Evolutionary conservation across 2,113 vertebrate genomes (phyloP).

Genomic region (Tenebrosternarchus preto): DNA sequence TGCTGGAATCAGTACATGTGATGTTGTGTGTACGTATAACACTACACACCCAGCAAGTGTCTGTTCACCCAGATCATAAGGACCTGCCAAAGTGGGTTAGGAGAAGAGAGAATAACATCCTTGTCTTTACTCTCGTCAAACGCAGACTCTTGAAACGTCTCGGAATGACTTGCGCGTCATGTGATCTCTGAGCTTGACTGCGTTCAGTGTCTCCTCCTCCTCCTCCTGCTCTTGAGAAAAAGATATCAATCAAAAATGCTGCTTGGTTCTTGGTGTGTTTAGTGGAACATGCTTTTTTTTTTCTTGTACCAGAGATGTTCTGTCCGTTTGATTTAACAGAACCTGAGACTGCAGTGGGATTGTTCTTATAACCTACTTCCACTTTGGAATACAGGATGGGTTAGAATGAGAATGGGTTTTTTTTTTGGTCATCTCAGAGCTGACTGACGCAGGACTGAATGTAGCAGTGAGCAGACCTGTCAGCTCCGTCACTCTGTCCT

Average conservation of each 20-base stretch:
- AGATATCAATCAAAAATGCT: background rate
- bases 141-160: constrained; percentile 7
- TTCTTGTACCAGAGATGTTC: background rate
- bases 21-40: too few relatives aligned
- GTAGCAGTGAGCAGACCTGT: too few relatives aligned
- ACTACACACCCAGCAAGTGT: too few relatives aligned
- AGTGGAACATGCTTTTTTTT: background rate
- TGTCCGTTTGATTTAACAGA: background rate
- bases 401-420: too few relatives aligned
- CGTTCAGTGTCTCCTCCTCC: background rate
- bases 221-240: background rate
- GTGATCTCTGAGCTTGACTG: background rate
- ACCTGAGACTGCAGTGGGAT: background rate
- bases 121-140: background rate
- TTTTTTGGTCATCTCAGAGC: too few relatives aligned
- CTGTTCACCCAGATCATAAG: constrained; percentile 19
- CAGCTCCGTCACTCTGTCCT: too few relatives aligned
- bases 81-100: constrained; percentile 11
- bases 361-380: background rate
- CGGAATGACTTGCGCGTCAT: constrained; percentile 2
- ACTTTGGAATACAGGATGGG: too few relatives aligned
- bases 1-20: background rate
- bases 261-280: background rate
- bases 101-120: background rate
- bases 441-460: too few relatives aligned